Base-by-base conservation (phyloP, 2,888 invertebrate genomes). In the Lomographa bimaculata region DNA sequence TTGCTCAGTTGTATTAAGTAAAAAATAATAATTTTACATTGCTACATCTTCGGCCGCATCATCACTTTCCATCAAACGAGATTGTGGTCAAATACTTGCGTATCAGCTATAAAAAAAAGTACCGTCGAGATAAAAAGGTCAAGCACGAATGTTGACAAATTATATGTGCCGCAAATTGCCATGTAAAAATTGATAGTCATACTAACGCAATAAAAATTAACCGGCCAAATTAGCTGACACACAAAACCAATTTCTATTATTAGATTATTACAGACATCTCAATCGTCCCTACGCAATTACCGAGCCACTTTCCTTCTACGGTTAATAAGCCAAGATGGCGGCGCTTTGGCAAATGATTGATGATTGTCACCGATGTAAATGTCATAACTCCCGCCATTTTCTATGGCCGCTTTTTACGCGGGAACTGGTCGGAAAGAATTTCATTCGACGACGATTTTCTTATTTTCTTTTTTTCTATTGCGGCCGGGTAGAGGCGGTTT, bases 321-420 rank as follows among this genome's bases (percentile, higher is more conserved):
- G 79, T 60, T 79, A 80, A 82, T 77, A 72, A 64, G 70, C 65
- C 79, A 80, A 81, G 68, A 82, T 81, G 80, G 79, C 75, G 71
- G 55, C 55, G 54, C 60, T 73, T 74, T 78, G 79, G 79, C 77
- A 71, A 58, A 75, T 79, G 77, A 81, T 79, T 73, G 71, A 79
- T 76, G 66, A 57, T 63, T 64, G 60, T 65, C 62, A 48, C 61
- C 50, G 62, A 49, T 47, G 56, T 57, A 73, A 79, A 81, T 75
- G 81, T 79, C 80, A 77, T 55, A 50, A 43, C 49, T 54, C 48
- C 44, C 56, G 50, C 49, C 52, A 51, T 50, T 56, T 56, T 58
- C 44, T 47, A 37, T 29, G 45, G 27, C 26, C 18, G 30, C 17
- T 40, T 52, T 50, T 50, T 55, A 50, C 43, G 26, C 41, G 30